These are phyloP conservation scores for Nomada fabriciana DNA, from an alignment of 2,888 invertebrate genomes.

Conservation along the genomic window DNA sequence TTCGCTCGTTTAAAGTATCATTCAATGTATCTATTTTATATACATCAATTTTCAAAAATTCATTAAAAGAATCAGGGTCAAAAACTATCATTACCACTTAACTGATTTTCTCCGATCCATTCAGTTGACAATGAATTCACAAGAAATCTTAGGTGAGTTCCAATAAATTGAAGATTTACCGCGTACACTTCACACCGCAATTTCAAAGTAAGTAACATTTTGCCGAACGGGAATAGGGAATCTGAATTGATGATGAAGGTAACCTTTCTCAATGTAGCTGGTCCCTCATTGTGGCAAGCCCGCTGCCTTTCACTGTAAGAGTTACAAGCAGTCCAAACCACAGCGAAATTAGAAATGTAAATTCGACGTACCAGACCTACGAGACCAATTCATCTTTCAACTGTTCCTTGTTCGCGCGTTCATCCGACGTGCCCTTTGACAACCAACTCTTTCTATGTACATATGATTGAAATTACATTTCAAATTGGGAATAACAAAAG, in stretches of 20 bases:
- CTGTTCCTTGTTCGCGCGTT: neutral
- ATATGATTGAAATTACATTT: neutral
- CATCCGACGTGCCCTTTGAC: neutral
- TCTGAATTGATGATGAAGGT: slow-evolving; percentile 40
- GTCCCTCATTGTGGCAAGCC: slow-evolving; percentile 27
- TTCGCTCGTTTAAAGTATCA: too few relatives aligned
- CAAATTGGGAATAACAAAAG: slow-evolving; percentile 3
- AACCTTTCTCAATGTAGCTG: slow-evolving; percentile 14
- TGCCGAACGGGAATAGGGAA: slow-evolving; percentile 11
- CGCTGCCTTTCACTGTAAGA: slow-evolving; percentile 20
- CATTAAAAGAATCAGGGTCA: too few relatives aligned
- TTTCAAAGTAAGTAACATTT: slow-evolving; percentile 47
- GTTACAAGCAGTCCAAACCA: slow-evolving; percentile 26
- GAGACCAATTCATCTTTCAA: slow-evolving; percentile 35
- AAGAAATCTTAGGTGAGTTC: neutral
- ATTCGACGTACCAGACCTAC: slow-evolving; percentile 18
- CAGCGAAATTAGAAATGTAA: slow-evolving; percentile 51
- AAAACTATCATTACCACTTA: neutral
- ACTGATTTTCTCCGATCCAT: neutral
- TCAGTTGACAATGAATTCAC: neutral
- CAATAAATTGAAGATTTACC: slow-evolving; percentile 34
- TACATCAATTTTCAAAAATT: neutral
- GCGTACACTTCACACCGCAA: slow-evolving; percentile 12
- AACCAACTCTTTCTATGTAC: neutral
- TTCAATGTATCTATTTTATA: neutral